Percentiles rank a stretch among this genome's conserved stretches.
Evolutionary conservation across 2,113 vertebrate species (phyloP).

Genomic region (Asarcornis scutulata): DNA sequence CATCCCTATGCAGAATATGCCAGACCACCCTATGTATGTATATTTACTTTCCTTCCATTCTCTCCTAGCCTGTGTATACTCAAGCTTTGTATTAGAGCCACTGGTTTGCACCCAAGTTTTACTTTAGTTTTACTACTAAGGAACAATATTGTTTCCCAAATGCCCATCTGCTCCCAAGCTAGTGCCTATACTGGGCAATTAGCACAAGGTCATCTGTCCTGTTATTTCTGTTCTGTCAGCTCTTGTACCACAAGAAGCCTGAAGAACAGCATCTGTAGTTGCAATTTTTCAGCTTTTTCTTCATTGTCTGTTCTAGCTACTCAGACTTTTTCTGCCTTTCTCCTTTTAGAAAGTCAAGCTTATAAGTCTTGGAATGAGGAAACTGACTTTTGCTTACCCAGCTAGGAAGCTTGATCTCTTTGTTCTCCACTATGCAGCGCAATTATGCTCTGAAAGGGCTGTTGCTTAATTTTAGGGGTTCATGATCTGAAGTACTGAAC

Average conservation of each 20-base stretch:
- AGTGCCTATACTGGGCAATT: not conserved
- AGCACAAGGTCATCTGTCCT: not conserved
- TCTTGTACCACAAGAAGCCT: not conserved
- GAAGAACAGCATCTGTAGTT: not conserved
- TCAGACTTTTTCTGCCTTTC: not conserved
- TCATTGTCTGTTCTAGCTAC: not conserved
- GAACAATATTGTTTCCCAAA: not conserved
- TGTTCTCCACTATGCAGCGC: not conserved
- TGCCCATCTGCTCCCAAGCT: not conserved
- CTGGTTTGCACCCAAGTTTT: not conserved
- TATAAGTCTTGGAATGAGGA: not conserved
- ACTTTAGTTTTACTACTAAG: not conserved
- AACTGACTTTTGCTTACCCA: not conserved
- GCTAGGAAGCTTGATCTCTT: not conserved
- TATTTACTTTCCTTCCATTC: not conserved
- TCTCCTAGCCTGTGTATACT: not conserved
- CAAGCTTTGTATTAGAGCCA: not conserved
- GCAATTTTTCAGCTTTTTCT: not conserved
- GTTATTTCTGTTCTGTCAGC: not conserved
- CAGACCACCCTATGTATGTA: not conserved
- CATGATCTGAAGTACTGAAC: not conserved
- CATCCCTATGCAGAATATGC: not conserved
- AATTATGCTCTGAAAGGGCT: not conserved
- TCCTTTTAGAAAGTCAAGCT: not conserved
- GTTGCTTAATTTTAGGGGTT: not conserved